phyloP scores from a whole-genome alignment of 2,888 invertebrate genomes.

The Gonocerus acuteangulatus region DNA sequence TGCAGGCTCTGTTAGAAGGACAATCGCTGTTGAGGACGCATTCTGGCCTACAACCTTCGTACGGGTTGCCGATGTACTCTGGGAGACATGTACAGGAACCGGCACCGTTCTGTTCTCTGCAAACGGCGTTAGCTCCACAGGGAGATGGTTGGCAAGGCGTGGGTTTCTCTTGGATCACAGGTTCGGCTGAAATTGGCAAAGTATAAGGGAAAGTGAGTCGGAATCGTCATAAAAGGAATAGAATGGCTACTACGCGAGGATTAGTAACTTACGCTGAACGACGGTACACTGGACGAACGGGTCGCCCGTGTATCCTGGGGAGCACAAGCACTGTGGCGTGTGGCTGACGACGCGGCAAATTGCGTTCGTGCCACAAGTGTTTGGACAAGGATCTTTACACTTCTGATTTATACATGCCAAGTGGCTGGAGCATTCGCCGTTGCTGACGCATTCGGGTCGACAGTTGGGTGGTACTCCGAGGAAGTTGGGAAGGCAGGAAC shows the following conservation, averaged over 20 bases:
- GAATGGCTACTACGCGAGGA: conserved; percentile 1
- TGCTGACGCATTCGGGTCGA: conserved; percentile 63
- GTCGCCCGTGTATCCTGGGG: conserved; percentile 49
- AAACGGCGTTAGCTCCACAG: conserved; percentile 64
- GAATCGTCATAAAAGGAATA: too few relatives aligned
- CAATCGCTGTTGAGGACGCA: conserved; percentile 59
- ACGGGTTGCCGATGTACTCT: conserved; percentile 69
- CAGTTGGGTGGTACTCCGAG: conserved; percentile 61
- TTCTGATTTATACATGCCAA: conserved; percentile 61
- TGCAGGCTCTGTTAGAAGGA: conserved; percentile 55
- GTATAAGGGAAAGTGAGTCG: conserved; percentile 30
- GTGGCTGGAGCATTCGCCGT: conserved; percentile 61
- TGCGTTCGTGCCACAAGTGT: conserved; percentile 64
- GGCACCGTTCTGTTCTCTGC: conserved; percentile 61
- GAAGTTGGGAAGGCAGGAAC: conserved; percentile 60
- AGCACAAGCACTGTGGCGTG: conserved; percentile 54
- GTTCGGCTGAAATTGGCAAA: conserved; percentile 51
- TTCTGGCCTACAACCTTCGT: conserved; percentile 57
- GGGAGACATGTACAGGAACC: conserved; percentile 64
- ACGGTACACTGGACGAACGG: conserved; percentile 48
- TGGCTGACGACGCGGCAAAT: conserved; percentile 66
- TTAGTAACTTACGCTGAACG: conserved; percentile 31
- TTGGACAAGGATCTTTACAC: conserved; percentile 66
- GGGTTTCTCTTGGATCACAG: conserved; percentile 30
- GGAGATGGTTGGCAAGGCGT: conserved; percentile 66